Evolutionary conservation across 2,113 vertebrate species (phyloP).

Genomic region (Megaceryle torquata): DNA sequence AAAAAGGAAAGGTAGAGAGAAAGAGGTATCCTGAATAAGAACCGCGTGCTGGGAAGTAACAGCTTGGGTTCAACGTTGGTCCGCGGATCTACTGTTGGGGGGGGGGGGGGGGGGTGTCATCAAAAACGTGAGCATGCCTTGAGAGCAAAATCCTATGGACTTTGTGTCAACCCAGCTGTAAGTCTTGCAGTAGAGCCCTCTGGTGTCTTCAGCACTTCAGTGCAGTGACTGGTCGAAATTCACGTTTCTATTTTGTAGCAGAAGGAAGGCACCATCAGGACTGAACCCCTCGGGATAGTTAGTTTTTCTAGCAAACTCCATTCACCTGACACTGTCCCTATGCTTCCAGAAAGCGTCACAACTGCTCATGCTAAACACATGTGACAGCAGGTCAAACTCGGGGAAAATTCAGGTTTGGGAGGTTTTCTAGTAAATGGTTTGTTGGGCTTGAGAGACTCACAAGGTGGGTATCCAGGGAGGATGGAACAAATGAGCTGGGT

Average conservation of each 20-base stretch:
- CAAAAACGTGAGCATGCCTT: neutral
- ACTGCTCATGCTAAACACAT: accelerated
- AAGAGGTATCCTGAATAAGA: too few relatives aligned
- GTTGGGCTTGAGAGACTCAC: neutral
- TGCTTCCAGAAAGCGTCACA: neutral
- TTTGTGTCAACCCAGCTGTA: neutral
- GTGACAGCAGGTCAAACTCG: neutral
- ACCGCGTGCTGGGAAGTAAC: too few relatives aligned
- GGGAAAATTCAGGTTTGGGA: neutral
- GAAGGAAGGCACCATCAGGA: neutral
- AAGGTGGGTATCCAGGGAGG: neutral
- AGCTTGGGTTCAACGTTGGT: too few relatives aligned
- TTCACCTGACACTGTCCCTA: neutral
- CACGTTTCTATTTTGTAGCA: neutral
- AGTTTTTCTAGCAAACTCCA: neutral
- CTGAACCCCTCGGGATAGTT: neutral
- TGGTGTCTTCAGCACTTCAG: constrained; percentile 23
- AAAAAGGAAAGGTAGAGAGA: too few relatives aligned
- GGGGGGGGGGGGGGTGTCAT: too few relatives aligned
- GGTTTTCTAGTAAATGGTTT: neutral
- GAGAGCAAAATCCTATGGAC: neutral
- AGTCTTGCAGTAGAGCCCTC: constrained; percentile 6
- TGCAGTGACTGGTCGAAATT: neutral
- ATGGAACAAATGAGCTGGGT: neutral
- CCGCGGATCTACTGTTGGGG: too few relatives aligned